phyloP scores from a whole-genome alignment of 1,140 invertebrate species.

The Polyergus mexicanus region DNA sequence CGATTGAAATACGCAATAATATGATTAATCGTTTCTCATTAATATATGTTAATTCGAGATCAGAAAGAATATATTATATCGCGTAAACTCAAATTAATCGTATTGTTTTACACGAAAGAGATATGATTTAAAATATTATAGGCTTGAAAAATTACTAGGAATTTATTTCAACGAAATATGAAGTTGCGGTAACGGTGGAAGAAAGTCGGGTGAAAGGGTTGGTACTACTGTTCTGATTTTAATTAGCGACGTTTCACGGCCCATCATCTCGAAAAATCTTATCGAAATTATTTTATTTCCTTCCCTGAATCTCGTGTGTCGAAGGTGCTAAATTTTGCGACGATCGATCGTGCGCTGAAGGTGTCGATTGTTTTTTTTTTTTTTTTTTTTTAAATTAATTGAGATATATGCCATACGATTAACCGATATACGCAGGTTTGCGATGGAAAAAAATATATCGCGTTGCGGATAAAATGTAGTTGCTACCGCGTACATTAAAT shows the following conservation, averaged over 20 bases:
- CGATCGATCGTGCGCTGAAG: background rate
- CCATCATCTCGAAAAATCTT: background rate
- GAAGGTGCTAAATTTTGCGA: background rate
- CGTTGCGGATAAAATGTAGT: background rate
- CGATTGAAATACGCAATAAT: background rate
- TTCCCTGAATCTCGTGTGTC: background rate
- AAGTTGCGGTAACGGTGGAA: no score
- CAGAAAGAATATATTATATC: background rate
- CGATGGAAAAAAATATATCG: background rate
- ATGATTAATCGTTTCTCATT: background rate
- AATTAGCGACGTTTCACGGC: no score
- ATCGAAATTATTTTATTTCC: no score
- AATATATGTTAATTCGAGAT: no score
- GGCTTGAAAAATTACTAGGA: no score
- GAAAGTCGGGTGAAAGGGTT: no score
- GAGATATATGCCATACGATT: background rate
- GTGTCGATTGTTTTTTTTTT: background rate
- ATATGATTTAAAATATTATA: no score
- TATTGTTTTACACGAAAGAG: background rate
- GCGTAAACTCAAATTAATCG: background rate
- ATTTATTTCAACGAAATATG: no score
- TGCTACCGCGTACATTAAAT: background rate
- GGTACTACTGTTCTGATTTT: no score
- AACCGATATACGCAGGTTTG: background rate
- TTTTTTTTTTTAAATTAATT: background rate